phyloP scores from a whole-genome alignment of 2,797 vertebrate genomes.

The Silurus lanzhouensis region DNA sequence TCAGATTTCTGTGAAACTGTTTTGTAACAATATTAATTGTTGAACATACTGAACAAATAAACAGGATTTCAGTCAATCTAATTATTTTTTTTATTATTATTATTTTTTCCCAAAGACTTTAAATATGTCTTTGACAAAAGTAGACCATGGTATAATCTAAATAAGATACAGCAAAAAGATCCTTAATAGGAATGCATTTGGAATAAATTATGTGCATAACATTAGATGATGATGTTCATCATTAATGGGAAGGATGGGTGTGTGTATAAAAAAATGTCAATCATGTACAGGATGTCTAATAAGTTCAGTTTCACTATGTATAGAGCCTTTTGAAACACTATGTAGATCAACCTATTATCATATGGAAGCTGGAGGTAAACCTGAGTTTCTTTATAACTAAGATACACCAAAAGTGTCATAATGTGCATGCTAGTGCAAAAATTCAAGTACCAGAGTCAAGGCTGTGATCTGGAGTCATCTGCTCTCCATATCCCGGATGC shows the following conservation, averaged over 20 bases:
- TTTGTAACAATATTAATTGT: neutral
- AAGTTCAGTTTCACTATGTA: too few relatives aligned
- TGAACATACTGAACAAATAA: neutral
- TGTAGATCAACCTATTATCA: neutral
- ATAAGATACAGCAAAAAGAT: too few relatives aligned
- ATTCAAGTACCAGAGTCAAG: slow-evolving; percentile 71
- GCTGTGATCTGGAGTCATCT: slow-evolving; percentile 68
- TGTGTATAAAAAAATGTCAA: too few relatives aligned
- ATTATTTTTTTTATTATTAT: neutral
- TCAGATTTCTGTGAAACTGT: neutral
- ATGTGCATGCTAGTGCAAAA: neutral
- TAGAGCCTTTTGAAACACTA: too few relatives aligned
- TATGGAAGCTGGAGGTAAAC: neutral
- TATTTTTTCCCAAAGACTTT: too few relatives aligned
- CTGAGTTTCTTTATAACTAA: neutral
- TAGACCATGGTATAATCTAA: too few relatives aligned
- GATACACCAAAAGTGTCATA: neutral
- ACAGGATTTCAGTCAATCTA: neutral
- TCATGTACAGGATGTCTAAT: too few relatives aligned
- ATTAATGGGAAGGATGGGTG: too few relatives aligned
- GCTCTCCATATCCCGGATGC: slow-evolving; percentile 73
- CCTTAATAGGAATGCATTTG: too few relatives aligned
- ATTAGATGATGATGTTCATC: too few relatives aligned
- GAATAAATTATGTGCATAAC: too few relatives aligned
- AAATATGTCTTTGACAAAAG: too few relatives aligned